A percentile compares a stretch with the other conserved stretches of the same genome.
Evolutionary conservation across 2,888 invertebrate species (phyloP).

Genomic region (Penaeus monodon): DNA sequence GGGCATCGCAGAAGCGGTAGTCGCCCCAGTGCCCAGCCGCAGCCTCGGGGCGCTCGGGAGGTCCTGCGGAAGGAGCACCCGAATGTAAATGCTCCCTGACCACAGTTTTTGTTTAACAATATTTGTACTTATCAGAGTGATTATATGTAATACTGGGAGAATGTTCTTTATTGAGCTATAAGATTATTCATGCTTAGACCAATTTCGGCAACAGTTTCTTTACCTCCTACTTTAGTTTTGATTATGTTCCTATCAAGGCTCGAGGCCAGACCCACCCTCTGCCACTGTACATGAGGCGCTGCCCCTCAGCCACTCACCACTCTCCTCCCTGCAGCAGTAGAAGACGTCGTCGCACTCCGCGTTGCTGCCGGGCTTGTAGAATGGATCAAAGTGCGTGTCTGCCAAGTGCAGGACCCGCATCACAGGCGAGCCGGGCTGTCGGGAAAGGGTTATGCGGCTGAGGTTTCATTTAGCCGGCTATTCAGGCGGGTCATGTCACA

Average conservation of each 20-base stretch:
- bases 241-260: no score
- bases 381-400: constrained; percentile 71
- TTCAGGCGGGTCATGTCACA: no score
- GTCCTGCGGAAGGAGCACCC: constrained; percentile 58
- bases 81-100: constrained; percentile 68
- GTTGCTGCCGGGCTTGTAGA: constrained; percentile 69
- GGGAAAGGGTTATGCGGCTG: not conserved
- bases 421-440: constrained; percentile 24
- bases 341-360: constrained; percentile 86
- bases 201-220: no score
- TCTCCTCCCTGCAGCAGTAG: constrained; percentile 76
- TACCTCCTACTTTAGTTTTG: no score
- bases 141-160: no score
- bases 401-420: constrained; percentile 70
- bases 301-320: constrained; percentile 27
- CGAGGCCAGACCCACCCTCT: no score
- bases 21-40: constrained; percentile 70
- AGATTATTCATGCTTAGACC: no score
- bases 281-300: constrained; percentile 67
- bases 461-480: no score
- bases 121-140: no score
- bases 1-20: constrained; percentile 73
- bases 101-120: no score
- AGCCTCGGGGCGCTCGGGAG: constrained; percentile 45
- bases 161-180: no score